Percentiles rank a stretch among this genome's conserved stretches.
Evolutionary conservation across 2,888 invertebrate genomes (phyloP).

Genomic region (Parthenolecanium corni): DNA sequence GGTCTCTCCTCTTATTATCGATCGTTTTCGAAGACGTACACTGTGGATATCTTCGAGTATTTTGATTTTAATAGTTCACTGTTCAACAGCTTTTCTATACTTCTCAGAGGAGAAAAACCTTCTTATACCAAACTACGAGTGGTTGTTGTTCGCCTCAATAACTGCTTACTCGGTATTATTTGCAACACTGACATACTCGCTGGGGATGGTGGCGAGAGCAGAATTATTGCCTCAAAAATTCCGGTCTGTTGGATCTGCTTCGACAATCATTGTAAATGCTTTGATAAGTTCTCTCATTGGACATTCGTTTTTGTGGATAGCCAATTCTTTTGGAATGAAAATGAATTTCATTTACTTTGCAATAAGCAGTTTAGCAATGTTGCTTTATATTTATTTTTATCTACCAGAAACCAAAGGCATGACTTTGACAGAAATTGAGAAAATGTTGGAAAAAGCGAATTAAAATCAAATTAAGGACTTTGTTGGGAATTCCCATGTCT

Average conservation of each 20-base stretch:
- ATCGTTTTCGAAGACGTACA: background rate
- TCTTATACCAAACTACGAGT: background rate
- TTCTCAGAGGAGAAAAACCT: background rate
- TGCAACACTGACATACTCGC: background rate
- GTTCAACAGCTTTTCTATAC: background rate
- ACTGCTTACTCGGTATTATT: background rate
- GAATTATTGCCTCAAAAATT: background rate
- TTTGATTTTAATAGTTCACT: background rate
- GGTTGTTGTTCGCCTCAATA: background rate
- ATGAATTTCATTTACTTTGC: background rate
- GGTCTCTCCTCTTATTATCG: background rate
- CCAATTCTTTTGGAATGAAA: background rate
- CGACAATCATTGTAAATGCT: background rate
- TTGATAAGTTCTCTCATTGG: background rate
- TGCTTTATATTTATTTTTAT: background rate
- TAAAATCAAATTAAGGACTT: too few species aligned
- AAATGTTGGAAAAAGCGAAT: too few species aligned
- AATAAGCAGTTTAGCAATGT: background rate
- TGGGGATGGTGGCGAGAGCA: background rate
- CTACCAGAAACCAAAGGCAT: background rate
- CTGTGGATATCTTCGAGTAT: background rate
- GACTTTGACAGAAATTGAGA: background rate
- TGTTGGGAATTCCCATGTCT: too few species aligned
- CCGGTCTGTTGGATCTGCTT: background rate
- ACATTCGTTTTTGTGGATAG: background rate